phyloP scores from a whole-genome alignment of 2,797 vertebrate species.

The Manis crassicaudata region DNA sequence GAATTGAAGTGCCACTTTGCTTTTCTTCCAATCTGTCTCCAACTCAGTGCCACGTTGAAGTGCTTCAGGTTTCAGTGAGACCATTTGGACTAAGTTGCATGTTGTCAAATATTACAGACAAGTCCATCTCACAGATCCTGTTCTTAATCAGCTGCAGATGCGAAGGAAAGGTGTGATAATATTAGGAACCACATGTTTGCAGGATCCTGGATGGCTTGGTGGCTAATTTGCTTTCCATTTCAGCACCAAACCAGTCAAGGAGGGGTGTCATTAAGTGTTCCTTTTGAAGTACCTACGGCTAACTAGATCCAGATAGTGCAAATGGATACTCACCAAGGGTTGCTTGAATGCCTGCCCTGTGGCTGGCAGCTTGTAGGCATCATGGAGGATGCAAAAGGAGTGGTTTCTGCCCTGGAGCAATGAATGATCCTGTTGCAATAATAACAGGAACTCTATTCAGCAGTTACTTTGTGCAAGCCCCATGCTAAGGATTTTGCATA shows the following conservation, averaged over 20 bases:
- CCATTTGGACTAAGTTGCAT: background rate
- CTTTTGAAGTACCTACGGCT: conserved; percentile 68
- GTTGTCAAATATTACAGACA: background rate
- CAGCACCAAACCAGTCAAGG: conserved; percentile 56
- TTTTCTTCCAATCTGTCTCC: background rate
- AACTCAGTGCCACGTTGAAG: background rate
- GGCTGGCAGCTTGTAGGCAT: background rate
- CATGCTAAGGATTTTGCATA: background rate
- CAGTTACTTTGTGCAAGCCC: background rate
- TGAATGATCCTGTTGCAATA: background rate
- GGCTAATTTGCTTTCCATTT: conserved; percentile 70
- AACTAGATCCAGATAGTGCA: conserved; percentile 62
- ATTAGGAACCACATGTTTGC: conserved; percentile 29
- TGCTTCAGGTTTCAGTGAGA: background rate
- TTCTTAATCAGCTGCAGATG: conserved; percentile 50
- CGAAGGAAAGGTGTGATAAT: conserved; percentile 52
- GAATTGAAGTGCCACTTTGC: conserved; percentile 9
- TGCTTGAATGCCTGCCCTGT: background rate
- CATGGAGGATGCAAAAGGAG: background rate
- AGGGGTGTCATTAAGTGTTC: conserved; percentile 55
- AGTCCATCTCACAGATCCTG: background rate
- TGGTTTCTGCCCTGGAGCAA: background rate
- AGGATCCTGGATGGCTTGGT: conserved; percentile 32
- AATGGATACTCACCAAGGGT: background rate
- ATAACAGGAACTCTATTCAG: background rate